phyloP scores from a whole-genome alignment of 2,113 vertebrate species.

The Rattus rattus region DNA sequence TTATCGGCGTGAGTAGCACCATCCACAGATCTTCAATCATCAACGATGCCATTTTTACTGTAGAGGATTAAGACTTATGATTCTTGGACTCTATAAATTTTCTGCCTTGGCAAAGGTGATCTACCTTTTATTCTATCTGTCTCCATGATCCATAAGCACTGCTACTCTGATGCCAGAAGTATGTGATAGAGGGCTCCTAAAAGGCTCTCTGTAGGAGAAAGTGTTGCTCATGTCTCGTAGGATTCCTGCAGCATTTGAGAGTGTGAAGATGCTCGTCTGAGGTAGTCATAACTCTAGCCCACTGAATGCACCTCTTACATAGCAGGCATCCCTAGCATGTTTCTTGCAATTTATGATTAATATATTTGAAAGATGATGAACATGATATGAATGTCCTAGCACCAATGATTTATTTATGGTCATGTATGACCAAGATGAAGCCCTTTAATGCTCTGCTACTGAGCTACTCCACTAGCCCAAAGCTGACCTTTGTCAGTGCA shows the following conservation, averaged over 20 bases:
- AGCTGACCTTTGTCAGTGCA: not conserved
- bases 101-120: slow-evolving; percentile 78
- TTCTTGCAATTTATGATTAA: not conserved
- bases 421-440: not conserved
- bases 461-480: not conserved
- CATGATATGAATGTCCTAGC: not conserved
- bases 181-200: slow-evolving; percentile 66
- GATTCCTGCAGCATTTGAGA: slow-evolving; percentile 45
- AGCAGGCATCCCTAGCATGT: not conserved
- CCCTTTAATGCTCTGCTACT: not conserved
- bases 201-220: slow-evolving; percentile 11
- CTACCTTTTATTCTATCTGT: slow-evolving; percentile 74
- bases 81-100: slow-evolving; percentile 80
- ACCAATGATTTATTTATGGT: not conserved
- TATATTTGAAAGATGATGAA: not conserved
- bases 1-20: slow-evolving; percentile 44
- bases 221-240: slow-evolving; percentile 8
- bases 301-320: not conserved
- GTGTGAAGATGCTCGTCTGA: not conserved
- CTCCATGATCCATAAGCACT: slow-evolving; percentile 64
- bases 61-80: slow-evolving; percentile 76
- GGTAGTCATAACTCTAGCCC: not conserved
- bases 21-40: slow-evolving; percentile 80
- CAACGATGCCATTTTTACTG: slow-evolving; percentile 67
- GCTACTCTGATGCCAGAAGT: slow-evolving; percentile 23